phyloP scores from a whole-genome alignment of 2,113 vertebrate species.

The Oxyura jamaicensis region DNA sequence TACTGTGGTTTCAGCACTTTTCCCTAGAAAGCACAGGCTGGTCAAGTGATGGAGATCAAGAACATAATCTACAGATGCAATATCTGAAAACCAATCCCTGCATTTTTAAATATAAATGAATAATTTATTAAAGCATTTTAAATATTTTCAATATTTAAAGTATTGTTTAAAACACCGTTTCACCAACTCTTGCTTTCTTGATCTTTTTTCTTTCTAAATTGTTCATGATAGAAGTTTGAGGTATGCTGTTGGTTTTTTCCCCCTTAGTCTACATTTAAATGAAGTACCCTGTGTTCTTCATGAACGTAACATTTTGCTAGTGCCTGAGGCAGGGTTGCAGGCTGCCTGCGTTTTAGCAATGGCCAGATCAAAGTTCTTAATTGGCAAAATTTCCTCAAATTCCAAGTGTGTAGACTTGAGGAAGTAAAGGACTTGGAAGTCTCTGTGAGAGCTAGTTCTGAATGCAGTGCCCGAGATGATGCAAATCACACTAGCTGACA shows the following conservation, averaged over 20 bases:
- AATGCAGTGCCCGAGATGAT: not conserved
- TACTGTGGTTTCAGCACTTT: conserved; percentile 28
- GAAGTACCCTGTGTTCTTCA: not conserved
- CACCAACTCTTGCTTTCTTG: not conserved
- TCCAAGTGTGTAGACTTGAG: not conserved
- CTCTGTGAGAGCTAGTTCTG: not conserved
- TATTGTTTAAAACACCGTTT: not conserved
- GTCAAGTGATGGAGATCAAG: not conserved
- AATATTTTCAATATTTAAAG: conserved; percentile 5
- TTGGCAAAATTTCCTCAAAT: not conserved
- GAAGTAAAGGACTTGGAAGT: not conserved
- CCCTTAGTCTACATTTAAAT: not conserved
- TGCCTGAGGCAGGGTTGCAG: not conserved
- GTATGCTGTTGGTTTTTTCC: not conserved
- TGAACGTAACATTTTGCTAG: not conserved
- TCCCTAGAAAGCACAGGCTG: conserved; percentile 18
- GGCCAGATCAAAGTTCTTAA: not conserved
- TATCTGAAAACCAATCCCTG: not conserved
- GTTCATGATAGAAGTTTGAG: not conserved
- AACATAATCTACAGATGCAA: not conserved
- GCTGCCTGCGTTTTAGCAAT: not conserved
- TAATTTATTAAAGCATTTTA: not conserved
- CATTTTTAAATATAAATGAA: conserved; percentile 6
- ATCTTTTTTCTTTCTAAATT: not conserved
- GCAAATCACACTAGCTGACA: not conserved